phyloP scores from a whole-genome alignment of 1,140 invertebrate genomes.

The Drosophila prosaltans region DNA sequence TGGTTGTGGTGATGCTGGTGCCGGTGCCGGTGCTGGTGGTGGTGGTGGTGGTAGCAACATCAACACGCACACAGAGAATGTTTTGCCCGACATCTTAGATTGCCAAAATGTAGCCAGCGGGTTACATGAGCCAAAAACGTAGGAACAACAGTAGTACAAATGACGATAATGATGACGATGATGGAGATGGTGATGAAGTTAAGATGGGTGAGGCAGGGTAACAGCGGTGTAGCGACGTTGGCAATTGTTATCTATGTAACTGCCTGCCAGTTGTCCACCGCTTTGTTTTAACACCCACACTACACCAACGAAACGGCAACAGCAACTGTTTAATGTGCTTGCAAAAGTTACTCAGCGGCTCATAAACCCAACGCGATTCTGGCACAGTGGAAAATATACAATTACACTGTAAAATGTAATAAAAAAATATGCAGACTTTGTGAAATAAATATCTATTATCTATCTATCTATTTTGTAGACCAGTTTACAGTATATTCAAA shows the following conservation, averaged over 20 bases:
- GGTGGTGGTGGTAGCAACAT: slow-evolving; percentile 35
- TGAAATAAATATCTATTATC: no score
- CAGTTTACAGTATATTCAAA: no score
- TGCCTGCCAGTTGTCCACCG: slow-evolving; percentile 52
- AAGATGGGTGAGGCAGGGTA: slow-evolving; percentile 5
- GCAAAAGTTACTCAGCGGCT: slow-evolving; percentile 41
- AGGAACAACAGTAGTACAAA: slow-evolving; percentile 11
- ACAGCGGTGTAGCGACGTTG: slow-evolving; percentile 43
- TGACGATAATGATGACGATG: slow-evolving; percentile 15
- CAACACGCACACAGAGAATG: slow-evolving; percentile 71
- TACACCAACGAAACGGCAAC: slow-evolving; percentile 26
- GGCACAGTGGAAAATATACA: slow-evolving; percentile 28
- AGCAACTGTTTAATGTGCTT: slow-evolving; percentile 30
- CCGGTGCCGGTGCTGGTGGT: slow-evolving; percentile 30
- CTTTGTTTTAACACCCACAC: slow-evolving; percentile 58
- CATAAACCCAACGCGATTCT: slow-evolving; percentile 40
- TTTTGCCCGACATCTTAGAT: slow-evolving; percentile 77
- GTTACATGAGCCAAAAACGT: slow-evolving; percentile 46
- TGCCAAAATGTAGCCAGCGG: slow-evolving; percentile 73
- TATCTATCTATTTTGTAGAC: no score
- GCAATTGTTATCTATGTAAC: slow-evolving; percentile 78
- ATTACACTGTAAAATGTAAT: background rate
- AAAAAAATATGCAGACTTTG: background rate
- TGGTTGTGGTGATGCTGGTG: slow-evolving; percentile 17
- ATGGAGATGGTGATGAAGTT: background rate